Evolutionary conservation across 2,797 vertebrate genomes (phyloP).

Genomic region (Phataginus tetradactyla): DNA sequence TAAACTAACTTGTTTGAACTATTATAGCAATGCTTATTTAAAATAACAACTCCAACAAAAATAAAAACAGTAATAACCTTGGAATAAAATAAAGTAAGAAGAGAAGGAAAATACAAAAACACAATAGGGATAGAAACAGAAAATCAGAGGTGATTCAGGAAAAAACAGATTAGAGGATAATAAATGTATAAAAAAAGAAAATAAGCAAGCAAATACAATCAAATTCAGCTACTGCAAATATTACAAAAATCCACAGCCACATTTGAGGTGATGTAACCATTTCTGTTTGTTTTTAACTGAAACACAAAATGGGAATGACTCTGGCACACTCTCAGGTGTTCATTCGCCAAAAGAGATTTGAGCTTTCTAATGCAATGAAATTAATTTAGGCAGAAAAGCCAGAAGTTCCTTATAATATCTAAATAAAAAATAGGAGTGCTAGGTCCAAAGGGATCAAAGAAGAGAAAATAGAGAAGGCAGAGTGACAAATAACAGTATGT

Average conservation of each 20-base stretch:
- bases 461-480: neutral
- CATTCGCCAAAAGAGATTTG: neutral
- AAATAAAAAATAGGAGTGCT: neutral
- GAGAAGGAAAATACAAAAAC: neutral
- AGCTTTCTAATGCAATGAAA: neutral
- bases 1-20: neutral
- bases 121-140: neutral
- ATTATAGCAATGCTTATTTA: neutral
- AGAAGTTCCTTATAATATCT: neutral
- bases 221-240: neutral
- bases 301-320: neutral
- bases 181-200: neutral
- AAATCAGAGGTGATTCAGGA: neutral
- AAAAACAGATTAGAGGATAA: neutral
- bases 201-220: neutral
- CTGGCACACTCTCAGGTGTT: neutral
- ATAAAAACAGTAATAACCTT: neutral
- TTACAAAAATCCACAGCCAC: neutral
- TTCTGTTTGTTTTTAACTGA: neutral
- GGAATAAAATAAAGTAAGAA: neutral
- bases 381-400: neutral
- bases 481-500: neutral
- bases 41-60: neutral
- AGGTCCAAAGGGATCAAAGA: neutral
- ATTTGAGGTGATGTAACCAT: neutral